Conservation (phyloP, 64 coral and sea anemone genomes). For the Porites australiensis region DNA sequence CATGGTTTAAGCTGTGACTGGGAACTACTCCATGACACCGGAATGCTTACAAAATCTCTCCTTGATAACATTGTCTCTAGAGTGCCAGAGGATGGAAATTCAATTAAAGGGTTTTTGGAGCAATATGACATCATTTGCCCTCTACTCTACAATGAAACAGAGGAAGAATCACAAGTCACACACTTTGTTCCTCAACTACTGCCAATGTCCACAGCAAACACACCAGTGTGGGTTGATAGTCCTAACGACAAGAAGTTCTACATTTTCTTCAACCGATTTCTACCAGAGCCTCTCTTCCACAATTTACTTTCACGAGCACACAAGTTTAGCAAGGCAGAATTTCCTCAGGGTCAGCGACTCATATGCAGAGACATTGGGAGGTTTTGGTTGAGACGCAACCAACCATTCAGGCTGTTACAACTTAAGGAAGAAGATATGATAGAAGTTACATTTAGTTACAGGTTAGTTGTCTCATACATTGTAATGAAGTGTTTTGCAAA, state of each 20-base stretch:
- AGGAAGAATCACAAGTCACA: background rate
- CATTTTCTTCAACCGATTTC: conserved; percentile 59
- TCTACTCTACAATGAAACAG: background rate
- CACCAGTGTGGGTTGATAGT: conserved; percentile 39
- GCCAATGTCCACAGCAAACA: conserved; percentile 29
- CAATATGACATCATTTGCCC: conserved; percentile 68
- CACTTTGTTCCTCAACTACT: conserved; percentile 67
- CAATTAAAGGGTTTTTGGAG: conserved; percentile 26
- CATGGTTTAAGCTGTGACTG: conserved; percentile 34
- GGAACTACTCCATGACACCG: conserved; percentile 1
- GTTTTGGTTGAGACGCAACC: conserved; percentile 63
- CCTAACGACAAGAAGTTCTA: conserved; percentile 59
- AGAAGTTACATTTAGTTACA: conserved; percentile 64
- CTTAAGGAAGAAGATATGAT: conserved; percentile 61
- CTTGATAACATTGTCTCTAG: conserved; percentile 11
- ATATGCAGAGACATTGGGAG: conserved; percentile 47
- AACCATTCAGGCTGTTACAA: conserved; percentile 44
- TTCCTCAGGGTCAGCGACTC: background rate
- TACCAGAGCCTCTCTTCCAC: conserved; percentile 66
- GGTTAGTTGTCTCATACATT: background rate
- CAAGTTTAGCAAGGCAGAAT: conserved; percentile 18
- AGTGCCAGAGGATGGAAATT: background rate
- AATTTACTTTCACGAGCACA: conserved; percentile 66
- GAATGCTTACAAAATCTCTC: conserved; percentile 46
- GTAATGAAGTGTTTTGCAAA: too few relatives aligned